Conservation (phyloP, 1,140 invertebrate species). For the Sesamia nonagrioides region DNA sequence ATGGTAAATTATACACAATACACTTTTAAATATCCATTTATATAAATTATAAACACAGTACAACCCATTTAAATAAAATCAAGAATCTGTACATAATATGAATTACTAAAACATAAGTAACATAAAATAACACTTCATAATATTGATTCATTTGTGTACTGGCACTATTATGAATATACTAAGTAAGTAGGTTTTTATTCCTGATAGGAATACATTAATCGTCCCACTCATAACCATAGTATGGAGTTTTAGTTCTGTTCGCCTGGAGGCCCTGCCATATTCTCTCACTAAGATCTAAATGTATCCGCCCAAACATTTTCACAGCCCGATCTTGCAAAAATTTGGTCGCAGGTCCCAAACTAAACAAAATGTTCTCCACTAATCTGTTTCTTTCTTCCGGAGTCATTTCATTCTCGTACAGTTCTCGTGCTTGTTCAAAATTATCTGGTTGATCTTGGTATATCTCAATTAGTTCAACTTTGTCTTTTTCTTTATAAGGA, state of each 20-base stretch:
- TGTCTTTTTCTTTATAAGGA: constrained; percentile 85
- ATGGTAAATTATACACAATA: no score
- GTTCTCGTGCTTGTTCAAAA: constrained; percentile 93
- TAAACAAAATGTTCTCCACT: constrained; percentile 93
- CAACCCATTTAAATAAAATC: no score
- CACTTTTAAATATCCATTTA: no score
- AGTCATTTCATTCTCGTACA: constrained; percentile 94
- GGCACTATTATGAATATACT: neutral
- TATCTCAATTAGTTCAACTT: constrained; percentile 83
- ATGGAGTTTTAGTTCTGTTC: constrained; percentile 64
- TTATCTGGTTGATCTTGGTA: constrained; percentile 92
- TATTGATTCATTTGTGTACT: no score
- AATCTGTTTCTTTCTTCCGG: constrained; percentile 91
- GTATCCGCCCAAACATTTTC: constrained; percentile 91
- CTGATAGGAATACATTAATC: neutral
- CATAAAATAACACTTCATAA: no score
- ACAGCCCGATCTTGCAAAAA: constrained; percentile 94
- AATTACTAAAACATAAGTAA: no score
- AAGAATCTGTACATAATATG: no score
- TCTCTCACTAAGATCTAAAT: constrained; percentile 90
- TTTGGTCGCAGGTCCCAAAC: constrained; percentile 91
- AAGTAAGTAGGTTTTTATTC: neutral
- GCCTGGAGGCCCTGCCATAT: constrained; percentile 89
- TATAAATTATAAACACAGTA: no score
- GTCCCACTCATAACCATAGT: neutral